phyloP scores from a whole-genome alignment of 2,888 invertebrate genomes.

The Archaeoteleia sp. region DNA sequence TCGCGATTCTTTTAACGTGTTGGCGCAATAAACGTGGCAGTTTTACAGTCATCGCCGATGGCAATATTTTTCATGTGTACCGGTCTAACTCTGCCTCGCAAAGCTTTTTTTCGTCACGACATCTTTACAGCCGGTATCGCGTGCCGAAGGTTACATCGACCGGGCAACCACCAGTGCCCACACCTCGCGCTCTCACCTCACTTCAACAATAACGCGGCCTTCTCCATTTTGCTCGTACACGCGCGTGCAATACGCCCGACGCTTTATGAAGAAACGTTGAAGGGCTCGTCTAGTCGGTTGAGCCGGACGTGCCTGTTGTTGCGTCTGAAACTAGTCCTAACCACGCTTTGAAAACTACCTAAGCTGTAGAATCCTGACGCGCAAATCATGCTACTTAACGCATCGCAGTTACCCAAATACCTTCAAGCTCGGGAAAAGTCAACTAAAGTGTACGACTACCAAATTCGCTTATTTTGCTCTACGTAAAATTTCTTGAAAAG shows the following conservation, averaged over 20 bases:
- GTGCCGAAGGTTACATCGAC: conserved; percentile 71
- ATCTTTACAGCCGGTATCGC: conserved; percentile 64
- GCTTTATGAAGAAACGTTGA: conserved; percentile 65
- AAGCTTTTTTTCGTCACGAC: conserved; percentile 57
- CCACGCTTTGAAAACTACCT: conserved; percentile 31
- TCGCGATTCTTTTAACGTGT: conserved; percentile 26
- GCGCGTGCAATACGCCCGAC: conserved; percentile 55
- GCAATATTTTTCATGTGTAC: conserved; percentile 41
- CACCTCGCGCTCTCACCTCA: conserved; percentile 17
- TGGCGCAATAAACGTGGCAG: conserved; percentile 57
- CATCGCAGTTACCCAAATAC: conserved; percentile 12
- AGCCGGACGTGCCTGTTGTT: conserved; percentile 64
- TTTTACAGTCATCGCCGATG: conserved; percentile 54
- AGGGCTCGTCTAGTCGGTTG: conserved; percentile 58
- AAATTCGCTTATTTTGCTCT: no score
- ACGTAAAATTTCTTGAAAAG: no score
- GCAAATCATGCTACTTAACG: conserved; percentile 33
- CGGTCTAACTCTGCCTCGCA: conserved; percentile 25
- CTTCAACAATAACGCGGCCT: conserved; percentile 14
- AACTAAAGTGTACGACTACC: conserved; percentile 8
- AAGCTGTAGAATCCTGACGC: conserved; percentile 18
- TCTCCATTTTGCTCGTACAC: conserved; percentile 25
- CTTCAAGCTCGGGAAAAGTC: conserved; percentile 19
- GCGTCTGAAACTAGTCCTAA: conserved; percentile 56
- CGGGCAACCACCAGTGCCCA: conserved; percentile 37